These are phyloP conservation scores for Agonum fuliginosum DNA, from an alignment of 2,888 invertebrate genomes.

Conservation along the genomic window DNA sequence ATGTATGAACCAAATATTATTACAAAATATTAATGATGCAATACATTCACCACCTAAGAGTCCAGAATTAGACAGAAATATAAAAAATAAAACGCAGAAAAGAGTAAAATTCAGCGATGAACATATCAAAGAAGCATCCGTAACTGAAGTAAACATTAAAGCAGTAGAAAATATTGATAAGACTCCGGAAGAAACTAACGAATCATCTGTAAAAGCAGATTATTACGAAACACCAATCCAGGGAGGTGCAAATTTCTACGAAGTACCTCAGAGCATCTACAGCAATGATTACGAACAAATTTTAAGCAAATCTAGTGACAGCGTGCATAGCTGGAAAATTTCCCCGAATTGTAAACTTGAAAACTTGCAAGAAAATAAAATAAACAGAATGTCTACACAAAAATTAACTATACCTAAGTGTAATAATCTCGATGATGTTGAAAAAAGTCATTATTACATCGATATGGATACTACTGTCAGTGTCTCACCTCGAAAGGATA, in stretches of 20 bases:
- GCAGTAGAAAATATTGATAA: neutral
- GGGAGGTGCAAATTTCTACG: constrained; percentile 75
- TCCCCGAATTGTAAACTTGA: constrained; percentile 60
- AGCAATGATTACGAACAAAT: constrained; percentile 86
- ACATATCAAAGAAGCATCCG: no score
- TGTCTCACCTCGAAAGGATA: constrained; percentile 49
- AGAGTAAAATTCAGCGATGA: constrained; percentile 72
- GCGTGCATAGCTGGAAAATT: constrained; percentile 45
- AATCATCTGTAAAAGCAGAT: constrained; percentile 60
- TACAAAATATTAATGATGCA: constrained; percentile 80
- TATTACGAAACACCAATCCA: constrained; percentile 73
- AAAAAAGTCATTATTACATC: constrained; percentile 78
- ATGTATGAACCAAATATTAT: constrained; percentile 89
- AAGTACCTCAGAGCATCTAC: constrained; percentile 82
- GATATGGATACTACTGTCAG: constrained; percentile 74
- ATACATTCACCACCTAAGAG: constrained; percentile 71
- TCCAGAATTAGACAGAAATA: constrained; percentile 69
- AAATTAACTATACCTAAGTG: constrained; percentile 75
- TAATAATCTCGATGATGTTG: constrained; percentile 74
- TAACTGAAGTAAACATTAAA: no score
- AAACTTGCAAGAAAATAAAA: constrained; percentile 64
- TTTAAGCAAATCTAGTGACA: constrained; percentile 73
- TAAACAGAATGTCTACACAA: constrained; percentile 73
- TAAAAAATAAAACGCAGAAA: constrained; percentile 67
- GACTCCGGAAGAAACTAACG: neutral